A percentile compares a stretch with the other conserved stretches of the same genome.
These are phyloP conservation scores for Procambarus clarkii DNA, from an alignment of 1,140 invertebrate species.

Conservation along the genomic window DNA sequence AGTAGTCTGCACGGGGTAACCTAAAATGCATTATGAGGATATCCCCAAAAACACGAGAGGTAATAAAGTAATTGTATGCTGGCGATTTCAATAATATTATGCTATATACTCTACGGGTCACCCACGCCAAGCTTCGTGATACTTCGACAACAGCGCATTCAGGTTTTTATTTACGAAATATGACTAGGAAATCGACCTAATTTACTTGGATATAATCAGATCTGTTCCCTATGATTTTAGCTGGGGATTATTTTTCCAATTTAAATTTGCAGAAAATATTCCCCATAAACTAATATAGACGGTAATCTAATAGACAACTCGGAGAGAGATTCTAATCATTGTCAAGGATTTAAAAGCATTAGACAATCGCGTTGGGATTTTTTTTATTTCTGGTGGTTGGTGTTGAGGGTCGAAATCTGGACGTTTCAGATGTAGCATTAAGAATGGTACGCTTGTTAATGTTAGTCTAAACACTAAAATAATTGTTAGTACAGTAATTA, in stretches of 20 bases:
- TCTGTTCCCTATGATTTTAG: background rate
- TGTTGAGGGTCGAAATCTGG: background rate
- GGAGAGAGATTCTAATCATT: background rate
- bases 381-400: background rate
- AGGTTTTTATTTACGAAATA: background rate
- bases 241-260: background rate
- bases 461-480: too few species aligned
- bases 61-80: too few species aligned
- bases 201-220: background rate
- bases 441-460: too few species aligned
- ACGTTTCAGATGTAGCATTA: too few species aligned
- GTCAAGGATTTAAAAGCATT: background rate
- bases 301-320: background rate
- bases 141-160: background rate
- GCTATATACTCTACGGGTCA: background rate
- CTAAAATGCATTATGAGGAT: too few species aligned
- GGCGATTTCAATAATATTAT: too few species aligned
- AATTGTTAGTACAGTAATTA: too few species aligned
- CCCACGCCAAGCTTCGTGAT: background rate
- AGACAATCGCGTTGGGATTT: background rate
- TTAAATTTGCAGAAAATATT: conserved; percentile 5
- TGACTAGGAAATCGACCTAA: background rate
- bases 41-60: too few species aligned
- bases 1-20: too few species aligned
- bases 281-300: background rate